Conservation (phyloP, 2,113 vertebrate species). For the cattle (Bos taurus) region ARS-UCD2.0 NC_037349.1:30666501-30667000, state of each 20-base stretch:
- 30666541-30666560: background rate
- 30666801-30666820: background rate
- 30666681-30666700: background rate
- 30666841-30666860: background rate
- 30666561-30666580: background rate
- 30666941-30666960: background rate
- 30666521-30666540: background rate
- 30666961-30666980: background rate
- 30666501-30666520: no score
- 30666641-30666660: background rate
- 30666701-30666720: background rate
- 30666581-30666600: background rate
- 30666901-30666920: background rate
- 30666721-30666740: background rate
- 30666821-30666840: background rate
- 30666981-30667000: background rate
- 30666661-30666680: background rate
- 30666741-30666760: background rate
- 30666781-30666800: background rate
- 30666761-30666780: background rate
- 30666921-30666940: background rate
- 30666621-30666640: background rate
- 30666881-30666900: background rate
- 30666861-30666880: background rate
- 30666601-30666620: background rate